These are phyloP conservation scores for Hanleya hanleyi DNA, from an alignment of 2,888 invertebrate species.

Conservation along the genomic window DNA sequence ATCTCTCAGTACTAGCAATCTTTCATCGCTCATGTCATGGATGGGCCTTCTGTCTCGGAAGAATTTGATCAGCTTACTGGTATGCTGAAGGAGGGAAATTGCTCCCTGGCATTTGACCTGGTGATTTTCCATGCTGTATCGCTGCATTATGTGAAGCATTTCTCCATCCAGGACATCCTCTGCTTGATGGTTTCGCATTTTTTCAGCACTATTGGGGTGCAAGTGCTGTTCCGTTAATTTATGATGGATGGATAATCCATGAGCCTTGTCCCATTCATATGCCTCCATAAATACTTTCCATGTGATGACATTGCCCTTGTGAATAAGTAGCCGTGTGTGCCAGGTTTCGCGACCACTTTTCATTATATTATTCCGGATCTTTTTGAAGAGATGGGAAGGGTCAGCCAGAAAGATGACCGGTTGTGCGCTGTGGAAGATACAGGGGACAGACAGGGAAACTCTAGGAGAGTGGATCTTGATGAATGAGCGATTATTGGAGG, in stretches of 20 bases:
- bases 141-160: background rate
- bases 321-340: background rate
- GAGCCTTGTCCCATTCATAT: constrained; percentile 4
- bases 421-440: background rate
- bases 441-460: background rate
- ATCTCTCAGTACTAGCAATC: background rate
- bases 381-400: background rate
- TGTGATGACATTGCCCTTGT: background rate
- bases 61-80: background rate
- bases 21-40: background rate
- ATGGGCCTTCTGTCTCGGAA: background rate
- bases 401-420: background rate
- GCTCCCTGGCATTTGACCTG: background rate
- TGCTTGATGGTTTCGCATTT: background rate
- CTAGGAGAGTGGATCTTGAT: background rate
- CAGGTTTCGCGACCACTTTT: constrained; percentile 10
- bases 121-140: background rate
- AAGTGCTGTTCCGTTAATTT: background rate
- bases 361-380: background rate
- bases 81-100: background rate
- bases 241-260: constrained; percentile 4
- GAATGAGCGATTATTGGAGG: constrained; percentile 1
- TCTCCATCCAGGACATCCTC: too few species aligned
- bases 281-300: background rate
- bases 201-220: background rate